Conservation (phyloP, 1,140 invertebrate species). For the Elymnias hypermnestra region DNA sequence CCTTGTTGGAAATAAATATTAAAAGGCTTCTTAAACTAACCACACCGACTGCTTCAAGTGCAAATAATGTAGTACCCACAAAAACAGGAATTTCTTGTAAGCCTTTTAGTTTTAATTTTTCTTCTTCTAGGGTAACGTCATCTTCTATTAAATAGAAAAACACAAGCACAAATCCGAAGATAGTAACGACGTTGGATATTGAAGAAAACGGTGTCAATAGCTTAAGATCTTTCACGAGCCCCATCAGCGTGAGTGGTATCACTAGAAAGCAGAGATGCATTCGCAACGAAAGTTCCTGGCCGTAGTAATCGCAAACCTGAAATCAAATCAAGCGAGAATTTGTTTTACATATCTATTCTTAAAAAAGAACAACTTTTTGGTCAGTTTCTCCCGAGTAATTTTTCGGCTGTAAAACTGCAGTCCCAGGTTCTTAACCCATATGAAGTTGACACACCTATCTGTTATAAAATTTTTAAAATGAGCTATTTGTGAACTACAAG, state of each 20-base stretch:
- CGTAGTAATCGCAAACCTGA: conserved; percentile 45
- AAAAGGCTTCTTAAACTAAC: no score
- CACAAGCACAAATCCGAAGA: conserved; percentile 81
- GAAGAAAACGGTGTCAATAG: conserved; percentile 84
- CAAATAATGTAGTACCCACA: conserved; percentile 88
- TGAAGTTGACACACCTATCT: no score
- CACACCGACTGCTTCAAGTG: conserved; percentile 88
- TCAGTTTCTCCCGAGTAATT: no score
- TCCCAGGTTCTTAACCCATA: no score
- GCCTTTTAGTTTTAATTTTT: conserved; percentile 51
- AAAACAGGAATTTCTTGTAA: conserved; percentile 78
- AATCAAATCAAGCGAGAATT: conserved; percentile 34
- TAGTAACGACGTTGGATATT: conserved; percentile 82
- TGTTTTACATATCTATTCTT: no score
- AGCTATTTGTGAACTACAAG: no score
- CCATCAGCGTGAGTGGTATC: conserved; percentile 82
- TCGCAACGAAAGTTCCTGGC: conserved; percentile 48
- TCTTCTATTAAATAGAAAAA: conserved; percentile 82
- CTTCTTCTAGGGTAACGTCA: conserved; percentile 70
- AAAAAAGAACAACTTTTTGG: no score
- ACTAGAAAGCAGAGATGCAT: conserved; percentile 82
- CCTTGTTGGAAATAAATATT: no score
- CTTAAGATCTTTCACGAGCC: conserved; percentile 84
- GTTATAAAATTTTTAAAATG: no score
- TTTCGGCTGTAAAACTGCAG: no score